Base-by-base conservation (phyloP, 1,140 invertebrate species). In the Drosophila varians region DNA sequence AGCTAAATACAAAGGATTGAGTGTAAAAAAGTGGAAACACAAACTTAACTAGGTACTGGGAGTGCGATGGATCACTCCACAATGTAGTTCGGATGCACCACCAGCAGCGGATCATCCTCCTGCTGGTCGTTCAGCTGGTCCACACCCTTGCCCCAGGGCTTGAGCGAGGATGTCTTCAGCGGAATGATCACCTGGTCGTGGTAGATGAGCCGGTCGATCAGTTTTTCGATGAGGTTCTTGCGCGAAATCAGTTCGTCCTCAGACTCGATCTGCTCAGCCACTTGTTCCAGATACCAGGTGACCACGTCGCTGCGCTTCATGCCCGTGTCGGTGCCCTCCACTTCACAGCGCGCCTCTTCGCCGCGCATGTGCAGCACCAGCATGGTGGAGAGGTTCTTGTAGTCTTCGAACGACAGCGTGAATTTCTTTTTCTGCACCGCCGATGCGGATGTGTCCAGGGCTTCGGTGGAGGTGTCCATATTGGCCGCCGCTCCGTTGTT, bases 21-120 rank as follows among this genome's bases (percentile, higher is more conserved):
- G 28, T 31, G 25, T 18, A n/a, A 25, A 18, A 8, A 14, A 9
- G 45, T 7, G 47, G 36, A 53, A 60, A 60, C 47, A 52, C 9
- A 40, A 42, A 38, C 47, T 43, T 28, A 19, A 42, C 23, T 6
- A 62, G 14, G 0, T 58, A 23, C 16, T 11, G 26, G 26, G 11
- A 31, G 28, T 3, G 28, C 9, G 28, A 57, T 36, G 23, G 9
- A 8, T 31, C 7, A 91, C 42, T 98, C 96, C 43, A 97, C 93
- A 43, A 98, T 94, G 91, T 99, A 99, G 92, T 99, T 99, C 1
- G 98, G 98, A 94, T 99, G 98, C 1, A 99, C 97, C 31, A 99
- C 96, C 9, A 99, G 91, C 34, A 97, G 90, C 0, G 97, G 96
- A 93, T 99, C 96, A 18, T 97, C 95, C 56, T 97, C 96, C 1